Percentiles rank a stretch among this genome's conserved stretches.
Evolutionary conservation across 2,113 vertebrate genomes (phyloP).

Genomic region (Poeciliopsis turrubarensis): DNA sequence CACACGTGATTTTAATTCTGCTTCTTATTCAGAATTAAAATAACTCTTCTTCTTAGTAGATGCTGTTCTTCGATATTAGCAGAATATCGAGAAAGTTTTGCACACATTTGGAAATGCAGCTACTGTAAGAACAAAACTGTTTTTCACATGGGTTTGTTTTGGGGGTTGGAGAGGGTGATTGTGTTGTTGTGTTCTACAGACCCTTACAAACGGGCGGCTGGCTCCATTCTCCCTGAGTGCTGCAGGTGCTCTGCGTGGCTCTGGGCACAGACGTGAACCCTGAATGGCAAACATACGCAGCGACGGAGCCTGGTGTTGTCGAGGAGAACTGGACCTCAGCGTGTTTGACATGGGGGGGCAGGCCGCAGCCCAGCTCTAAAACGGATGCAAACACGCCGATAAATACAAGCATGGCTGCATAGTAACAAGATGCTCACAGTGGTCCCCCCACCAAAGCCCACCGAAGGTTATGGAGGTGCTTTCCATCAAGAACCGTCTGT

Average conservation of each 20-base stretch:
- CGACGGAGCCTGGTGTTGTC: conserved; percentile 83
- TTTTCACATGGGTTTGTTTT: neutral
- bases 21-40: too few species aligned
- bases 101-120: too few species aligned
- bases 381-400: conserved; percentile 30
- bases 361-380: conserved; percentile 86
- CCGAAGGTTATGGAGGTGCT: conserved; percentile 44
- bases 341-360: conserved; percentile 84
- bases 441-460: conserved; percentile 5
- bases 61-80: too few species aligned
- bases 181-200: conserved; percentile 64
- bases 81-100: too few species aligned
- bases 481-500: conserved; percentile 42
- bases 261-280: conserved; percentile 83
- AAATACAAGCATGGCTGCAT: conserved; percentile 28
- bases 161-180: neutral
- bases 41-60: too few species aligned
- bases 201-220: conserved; percentile 88
- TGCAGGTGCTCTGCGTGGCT: conserved; percentile 84
- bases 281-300: conserved; percentile 83
- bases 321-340: conserved; percentile 85
- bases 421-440: conserved; percentile 42
- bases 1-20: too few species aligned
- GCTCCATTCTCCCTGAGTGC: conserved; percentile 87
- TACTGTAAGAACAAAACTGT: neutral